Percentiles rank a stretch among this genome's conserved stretches.
Evolutionary conservation across 1,140 invertebrate species (phyloP).

Genomic region (Chrysopa pallens): DNA sequence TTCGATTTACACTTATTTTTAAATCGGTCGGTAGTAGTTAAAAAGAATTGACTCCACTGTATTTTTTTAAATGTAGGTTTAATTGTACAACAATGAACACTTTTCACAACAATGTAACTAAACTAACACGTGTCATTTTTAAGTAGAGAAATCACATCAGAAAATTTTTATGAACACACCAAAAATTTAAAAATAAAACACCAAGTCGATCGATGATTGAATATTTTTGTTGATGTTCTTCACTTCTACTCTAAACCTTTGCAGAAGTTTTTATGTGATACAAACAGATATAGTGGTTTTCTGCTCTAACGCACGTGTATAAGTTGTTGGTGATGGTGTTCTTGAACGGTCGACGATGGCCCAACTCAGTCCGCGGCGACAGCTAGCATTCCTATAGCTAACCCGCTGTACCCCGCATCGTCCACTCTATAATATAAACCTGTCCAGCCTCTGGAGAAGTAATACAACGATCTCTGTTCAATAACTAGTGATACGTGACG

Average conservation of each 20-base stretch:
- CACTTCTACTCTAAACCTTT: background rate
- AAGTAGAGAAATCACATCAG: no score
- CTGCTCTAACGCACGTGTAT: conserved; percentile 7
- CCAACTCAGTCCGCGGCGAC: background rate
- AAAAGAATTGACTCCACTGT: no score
- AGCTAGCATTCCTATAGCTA: conserved; percentile 20
- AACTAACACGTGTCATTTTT: no score
- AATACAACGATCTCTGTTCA: conserved; percentile 8
- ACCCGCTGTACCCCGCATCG: conserved; percentile 12
- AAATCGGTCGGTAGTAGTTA: no score
- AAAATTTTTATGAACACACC: background rate
- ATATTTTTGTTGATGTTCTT: no score
- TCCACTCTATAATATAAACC: conserved; percentile 9
- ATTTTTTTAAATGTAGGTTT: no score
- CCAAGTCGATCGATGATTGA: background rate
- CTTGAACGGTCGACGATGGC: conserved; percentile 1
- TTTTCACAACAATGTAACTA: no score
- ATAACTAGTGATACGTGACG: conserved; percentile 1
- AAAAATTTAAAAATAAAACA: conserved; percentile 3
- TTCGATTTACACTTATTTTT: no score
- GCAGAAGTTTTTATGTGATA: conserved; percentile 9
- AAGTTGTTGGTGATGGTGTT: conserved; percentile 14
- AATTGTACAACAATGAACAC: no score
- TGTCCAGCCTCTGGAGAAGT: conserved; percentile 16
- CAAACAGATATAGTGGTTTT: background rate